Base-by-base conservation (phyloP, 2,113 vertebrate species). In the Sceloporus tristichus region DNA sequence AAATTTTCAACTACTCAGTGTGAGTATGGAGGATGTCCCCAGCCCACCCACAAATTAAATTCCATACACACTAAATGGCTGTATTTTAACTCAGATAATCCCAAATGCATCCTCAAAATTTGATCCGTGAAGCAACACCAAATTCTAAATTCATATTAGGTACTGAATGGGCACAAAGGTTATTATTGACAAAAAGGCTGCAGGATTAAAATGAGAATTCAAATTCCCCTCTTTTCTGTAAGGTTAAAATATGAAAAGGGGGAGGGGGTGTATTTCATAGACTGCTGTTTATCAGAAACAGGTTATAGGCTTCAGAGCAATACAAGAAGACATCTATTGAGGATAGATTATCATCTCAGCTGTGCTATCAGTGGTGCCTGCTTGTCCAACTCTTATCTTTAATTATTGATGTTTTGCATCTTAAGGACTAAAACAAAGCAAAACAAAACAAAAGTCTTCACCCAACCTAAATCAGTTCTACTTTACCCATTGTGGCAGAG, bases 301-400 rank as follows among this genome's bases (percentile, higher is more conserved):
- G 25, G 68, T 71, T 71, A 71, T 29, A 71, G 29, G 10, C 68
- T 71, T 71, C 68, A 29, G 8, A 71, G 74, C 86, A 87, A 85
- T 54, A 87, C 78, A 93, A 89, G 71, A 71, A 91, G 84, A 90
- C 29, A 53, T 87, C 87, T 91, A 92, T 85, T 91, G 25, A 73
- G 86, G 80, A 86, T 95, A 90, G 93, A 95, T 95, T 92, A 93
- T 73, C 91, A 92, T 94, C 86, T 95, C 93, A 95, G 95, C 93
- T 95, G 38, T 90, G 73, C 79, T 92, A 75, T 85, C 82, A 84
- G 73, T 88, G 75, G 74, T 90, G 89, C 77, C 91, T 85, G 80
- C 85, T 95, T 91, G 66, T 77, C 62, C 92, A 87, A 73, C 40
- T 92, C 79, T 96, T 96, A 94, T 94, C 94, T 95, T 70, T 68